Percentiles rank a stretch among this genome's conserved stretches.
phyloP scores from a whole-genome alignment of 1,140 invertebrate genomes.

The Drosophila chauvacae region DNA sequence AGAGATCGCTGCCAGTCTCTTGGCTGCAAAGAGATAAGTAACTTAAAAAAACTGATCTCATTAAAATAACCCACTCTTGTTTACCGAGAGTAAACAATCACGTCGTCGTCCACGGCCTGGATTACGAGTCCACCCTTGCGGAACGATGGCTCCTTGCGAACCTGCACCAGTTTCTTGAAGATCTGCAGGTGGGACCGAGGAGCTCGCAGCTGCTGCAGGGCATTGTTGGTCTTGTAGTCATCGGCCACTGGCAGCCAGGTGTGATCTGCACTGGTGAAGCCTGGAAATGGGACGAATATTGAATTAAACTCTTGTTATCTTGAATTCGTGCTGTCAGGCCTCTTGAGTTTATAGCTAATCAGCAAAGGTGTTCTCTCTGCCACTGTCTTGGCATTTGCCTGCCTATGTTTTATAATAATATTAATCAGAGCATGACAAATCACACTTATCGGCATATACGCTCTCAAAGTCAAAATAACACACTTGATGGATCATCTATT shows the following conservation, averaged over 20 bases:
- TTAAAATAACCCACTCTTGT: not conserved
- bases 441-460: not conserved
- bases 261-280: constrained; percentile 86
- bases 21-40: constrained; percentile 34
- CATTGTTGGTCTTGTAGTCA: constrained; percentile 86
- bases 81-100: constrained; percentile 74
- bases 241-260: constrained; percentile 90
- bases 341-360: not conserved
- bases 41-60: accelerated
- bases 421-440: constrained; percentile 5
- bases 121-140: constrained; percentile 59
- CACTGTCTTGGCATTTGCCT: constrained; percentile 4
- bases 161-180: constrained; percentile 74
- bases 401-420: too few species aligned
- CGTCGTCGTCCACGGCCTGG: constrained; percentile 65
- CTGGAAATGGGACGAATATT: constrained; percentile 12
- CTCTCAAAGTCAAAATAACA: not conserved
- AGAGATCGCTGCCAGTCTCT: constrained; percentile 64
- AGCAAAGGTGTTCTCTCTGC: not conserved
- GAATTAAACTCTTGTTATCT: not conserved
- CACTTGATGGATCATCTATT: constrained; percentile 4
- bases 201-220: constrained; percentile 84
- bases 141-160: constrained; percentile 76
- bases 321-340: too few species aligned
- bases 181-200: constrained; percentile 78